Percentiles rank a stretch among this genome's conserved stretches.
phyloP scores from a whole-genome alignment of 2,888 invertebrate species.

The Nomada lathburiana region DNA sequence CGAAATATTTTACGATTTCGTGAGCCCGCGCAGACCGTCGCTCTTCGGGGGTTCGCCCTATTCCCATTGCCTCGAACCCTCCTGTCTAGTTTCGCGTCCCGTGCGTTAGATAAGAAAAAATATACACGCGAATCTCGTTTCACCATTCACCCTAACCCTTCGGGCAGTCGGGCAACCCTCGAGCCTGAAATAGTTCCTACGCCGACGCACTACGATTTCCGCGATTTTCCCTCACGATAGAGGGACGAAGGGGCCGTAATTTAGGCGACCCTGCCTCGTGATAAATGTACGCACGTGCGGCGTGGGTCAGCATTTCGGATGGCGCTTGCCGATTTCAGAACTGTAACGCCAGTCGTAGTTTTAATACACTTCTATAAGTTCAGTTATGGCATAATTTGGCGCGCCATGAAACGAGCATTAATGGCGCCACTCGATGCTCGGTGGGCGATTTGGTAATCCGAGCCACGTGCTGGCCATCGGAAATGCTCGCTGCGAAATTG shows the following conservation, averaged over 20 bases:
- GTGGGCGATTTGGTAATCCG: background rate
- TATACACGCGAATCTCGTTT: conserved; percentile 68
- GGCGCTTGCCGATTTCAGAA: background rate
- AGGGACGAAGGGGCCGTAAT: conserved; percentile 22
- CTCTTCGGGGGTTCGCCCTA: conserved; percentile 28
- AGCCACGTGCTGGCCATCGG: background rate
- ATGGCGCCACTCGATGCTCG: background rate
- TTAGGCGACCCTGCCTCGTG: conserved; percentile 43
- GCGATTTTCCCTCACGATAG: conserved; percentile 59
- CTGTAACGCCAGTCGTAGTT: too few relatives aligned
- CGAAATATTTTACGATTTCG: conserved; percentile 67
- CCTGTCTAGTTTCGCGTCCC: conserved; percentile 18
- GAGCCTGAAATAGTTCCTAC: conserved; percentile 16
- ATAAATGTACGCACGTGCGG: background rate
- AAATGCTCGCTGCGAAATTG: conserved; percentile 6
- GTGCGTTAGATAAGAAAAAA: conserved; percentile 65
- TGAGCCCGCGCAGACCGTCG: conserved; percentile 29
- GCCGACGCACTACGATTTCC: conserved; percentile 34
- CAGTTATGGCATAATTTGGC: background rate
- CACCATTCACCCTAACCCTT: conserved; percentile 48
- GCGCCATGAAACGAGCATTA: background rate
- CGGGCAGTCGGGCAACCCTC: background rate
- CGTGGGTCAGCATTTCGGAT: background rate
- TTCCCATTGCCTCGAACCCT: conserved; percentile 14
- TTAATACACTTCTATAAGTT: too few relatives aligned